Evolutionary conservation across 2,888 invertebrate genomes (phyloP).

Genomic region (Sarcophaga carnaria): DNA sequence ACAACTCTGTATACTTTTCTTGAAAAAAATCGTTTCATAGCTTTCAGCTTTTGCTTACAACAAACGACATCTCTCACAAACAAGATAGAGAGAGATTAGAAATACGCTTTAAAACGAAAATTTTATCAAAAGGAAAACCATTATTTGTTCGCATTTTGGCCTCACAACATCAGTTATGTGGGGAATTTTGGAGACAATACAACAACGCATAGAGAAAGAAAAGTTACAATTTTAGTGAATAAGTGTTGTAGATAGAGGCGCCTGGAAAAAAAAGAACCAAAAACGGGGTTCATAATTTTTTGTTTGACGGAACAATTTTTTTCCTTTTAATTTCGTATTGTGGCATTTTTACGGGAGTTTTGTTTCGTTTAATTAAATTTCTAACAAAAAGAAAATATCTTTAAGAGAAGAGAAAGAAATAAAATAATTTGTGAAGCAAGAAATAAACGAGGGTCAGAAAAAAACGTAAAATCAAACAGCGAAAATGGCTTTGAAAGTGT

Average conservation of each 20-base stretch:
- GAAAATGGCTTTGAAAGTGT: constrained; percentile 92
- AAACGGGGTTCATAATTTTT: constrained; percentile 71
- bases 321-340: not conserved
- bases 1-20: not conserved
- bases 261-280: constrained; percentile 62
- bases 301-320: constrained; percentile 68
- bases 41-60: not conserved
- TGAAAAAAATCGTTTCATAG: not conserved
- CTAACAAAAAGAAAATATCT: not conserved
- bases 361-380: not conserved
- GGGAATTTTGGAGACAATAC: constrained; percentile 68
- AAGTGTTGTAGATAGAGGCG: constrained; percentile 62
- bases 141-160: not conserved
- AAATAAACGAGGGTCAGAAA: constrained; percentile 14
- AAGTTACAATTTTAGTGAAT: constrained; percentile 35
- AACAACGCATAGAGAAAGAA: constrained; percentile 64
- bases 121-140: not conserved
- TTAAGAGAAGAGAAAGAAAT: constrained; percentile 29
- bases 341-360: constrained; percentile 26
- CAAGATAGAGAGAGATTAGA: not conserved
- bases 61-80: not conserved
- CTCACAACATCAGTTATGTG: constrained; percentile 63
- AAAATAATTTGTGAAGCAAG: not conserved
- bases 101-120: not conserved
- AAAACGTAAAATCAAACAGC: constrained; percentile 50